Conservation (phyloP, 2,113 vertebrate species). For the Irena cyanogastra region DNA sequence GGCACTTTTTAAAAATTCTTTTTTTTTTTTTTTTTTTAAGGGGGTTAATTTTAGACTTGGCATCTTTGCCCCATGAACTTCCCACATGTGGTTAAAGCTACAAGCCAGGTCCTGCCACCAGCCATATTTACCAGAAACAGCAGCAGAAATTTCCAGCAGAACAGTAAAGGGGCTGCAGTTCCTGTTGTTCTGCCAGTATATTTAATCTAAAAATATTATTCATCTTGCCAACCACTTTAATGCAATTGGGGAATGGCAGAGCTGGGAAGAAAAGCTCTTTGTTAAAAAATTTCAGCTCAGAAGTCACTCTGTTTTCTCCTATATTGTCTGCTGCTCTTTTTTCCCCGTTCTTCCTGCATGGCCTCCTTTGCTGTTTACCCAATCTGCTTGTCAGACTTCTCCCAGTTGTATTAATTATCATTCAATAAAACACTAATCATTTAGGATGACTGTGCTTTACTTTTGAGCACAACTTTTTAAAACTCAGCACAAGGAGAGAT, state of each 20-base stretch:
- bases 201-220: constrained; percentile 67
- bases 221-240: constrained; percentile 56
- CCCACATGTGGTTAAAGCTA: constrained; percentile 75
- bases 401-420: constrained; percentile 44
- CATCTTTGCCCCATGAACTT: constrained; percentile 55
- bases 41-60: constrained; percentile 75
- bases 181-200: constrained; percentile 67
- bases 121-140: constrained; percentile 73
- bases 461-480: background rate
- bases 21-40: background rate
- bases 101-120: constrained; percentile 70
- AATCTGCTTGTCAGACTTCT: constrained; percentile 19
- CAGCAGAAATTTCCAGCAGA: constrained; percentile 73
- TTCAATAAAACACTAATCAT: background rate
- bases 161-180: constrained; percentile 63
- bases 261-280: constrained; percentile 56
- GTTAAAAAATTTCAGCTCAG: constrained; percentile 40
- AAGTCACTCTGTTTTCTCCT: constrained; percentile 24
- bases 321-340: background rate
- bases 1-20: background rate
- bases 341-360: background rate
- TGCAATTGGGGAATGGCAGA: constrained; percentile 58
- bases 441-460: background rate
- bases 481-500: background rate
- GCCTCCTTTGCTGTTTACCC: constrained; percentile 21